These are phyloP conservation scores for Campylomormyrus numenius DNA, from an alignment of 2,113 vertebrate species.

Conservation along the genomic window DNA sequence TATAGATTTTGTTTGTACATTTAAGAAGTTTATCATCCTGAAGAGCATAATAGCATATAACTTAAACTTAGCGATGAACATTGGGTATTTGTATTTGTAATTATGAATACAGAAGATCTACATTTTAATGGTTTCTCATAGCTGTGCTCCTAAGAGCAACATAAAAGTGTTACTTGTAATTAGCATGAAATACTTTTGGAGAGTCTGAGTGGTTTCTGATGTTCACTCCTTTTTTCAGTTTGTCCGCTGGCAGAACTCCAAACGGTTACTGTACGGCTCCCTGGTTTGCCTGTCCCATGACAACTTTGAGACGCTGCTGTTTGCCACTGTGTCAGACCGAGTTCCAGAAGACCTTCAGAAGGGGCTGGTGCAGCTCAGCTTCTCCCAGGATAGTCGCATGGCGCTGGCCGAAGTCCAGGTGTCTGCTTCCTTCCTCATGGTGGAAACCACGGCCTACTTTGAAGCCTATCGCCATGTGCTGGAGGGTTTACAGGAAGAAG, in stretches of 20 bases:
- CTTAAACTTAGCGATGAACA: not conserved
- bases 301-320: slow-evolving; percentile 81
- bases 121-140: not conserved
- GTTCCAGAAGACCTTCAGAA: slow-evolving; percentile 54
- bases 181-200: not conserved
- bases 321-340: slow-evolving; percentile 78
- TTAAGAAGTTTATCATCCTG: not conserved
- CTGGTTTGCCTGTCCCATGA: slow-evolving; percentile 86
- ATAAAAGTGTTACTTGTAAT: not conserved
- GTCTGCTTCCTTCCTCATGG: slow-evolving; percentile 79
- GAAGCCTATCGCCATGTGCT: slow-evolving; percentile 87
- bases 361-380: slow-evolving; percentile 72
- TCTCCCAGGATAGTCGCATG: slow-evolving; percentile 66
- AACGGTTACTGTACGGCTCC: slow-evolving; percentile 81
- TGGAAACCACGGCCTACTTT: slow-evolving; percentile 89
- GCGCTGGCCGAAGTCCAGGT: slow-evolving; percentile 60
- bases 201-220: not conserved
- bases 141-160: not conserved
- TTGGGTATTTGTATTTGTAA: not conserved
- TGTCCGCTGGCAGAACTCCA: slow-evolving; percentile 87
- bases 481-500: slow-evolving; percentile 75
- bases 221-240: slow-evolving; percentile 45
- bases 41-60: not conserved
- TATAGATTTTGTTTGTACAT: not conserved
- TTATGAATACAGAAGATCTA: not conserved